Base-by-base conservation (phyloP, 35 echinoderm and acorn worm genomes). In the Apostichopus japonicus region DNA sequence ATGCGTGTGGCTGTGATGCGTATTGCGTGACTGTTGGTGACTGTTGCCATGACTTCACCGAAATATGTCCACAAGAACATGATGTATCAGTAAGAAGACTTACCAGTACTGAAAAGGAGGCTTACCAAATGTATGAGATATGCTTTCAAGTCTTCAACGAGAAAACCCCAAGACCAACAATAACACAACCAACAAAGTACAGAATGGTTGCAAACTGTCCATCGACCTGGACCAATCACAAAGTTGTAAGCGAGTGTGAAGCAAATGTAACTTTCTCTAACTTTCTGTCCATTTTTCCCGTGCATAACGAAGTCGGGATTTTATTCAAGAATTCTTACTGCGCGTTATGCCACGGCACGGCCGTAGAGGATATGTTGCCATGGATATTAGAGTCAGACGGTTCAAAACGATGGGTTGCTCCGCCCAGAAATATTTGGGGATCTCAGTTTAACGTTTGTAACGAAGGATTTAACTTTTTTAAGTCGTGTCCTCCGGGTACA, bases 301-400 rank as follows among this genome's bases (percentile, higher is more conserved):
- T 73, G 9, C 86, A 89, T 54, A 52, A 89, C 33, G 23, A 62
- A 4, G 56, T 53, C 5, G 86, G 86, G 53, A 19, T 89, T 25
- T 72, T 89, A 52, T 89, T 89, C 16, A 89, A 89, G 63, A 89
- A 89, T 53, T 72, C 86, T 2, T 89, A 89, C 23, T 89, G 86
- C 8, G 86, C 86, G 33, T 8, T 89, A 5, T 89, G 86, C 24
- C 86, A 89, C 22, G 86, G 62, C 4, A 52, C 62, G 25, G 23
- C 61, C 23, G 62, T 89, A 10, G 86, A 89, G 4, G 63, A 71
- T 6, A 72, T 89, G 86, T 67, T 73, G 44, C 63, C 63, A 72
- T 89, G 62, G 63, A 19, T 53, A 17, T 19, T 89, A 53, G 86
- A 17, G 16, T 24, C 7, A 13, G 59, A 51, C 24, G 23, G 16